These are phyloP conservation scores for Shinisaurus crocodilurus DNA, from an alignment of 2,113 vertebrate genomes.

Conservation along the genomic window DNA sequence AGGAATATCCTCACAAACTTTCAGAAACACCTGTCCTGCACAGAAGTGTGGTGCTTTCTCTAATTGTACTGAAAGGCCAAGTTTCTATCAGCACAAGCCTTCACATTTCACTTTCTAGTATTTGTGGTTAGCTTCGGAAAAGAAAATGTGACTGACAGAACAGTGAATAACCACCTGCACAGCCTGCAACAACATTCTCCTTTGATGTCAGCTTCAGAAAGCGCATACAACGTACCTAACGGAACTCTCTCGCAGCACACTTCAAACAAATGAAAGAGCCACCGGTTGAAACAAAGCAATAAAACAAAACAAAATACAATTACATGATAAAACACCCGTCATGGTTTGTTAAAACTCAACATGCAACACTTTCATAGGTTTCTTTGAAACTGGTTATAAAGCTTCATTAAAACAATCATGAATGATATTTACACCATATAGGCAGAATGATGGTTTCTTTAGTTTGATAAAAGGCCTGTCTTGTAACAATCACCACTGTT, in stretches of 20 bases:
- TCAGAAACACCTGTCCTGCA: background rate
- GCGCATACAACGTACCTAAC: background rate
- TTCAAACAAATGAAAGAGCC: slow-evolving; percentile 27
- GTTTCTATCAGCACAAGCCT: background rate
- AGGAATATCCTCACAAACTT: background rate
- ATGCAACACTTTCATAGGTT: background rate
- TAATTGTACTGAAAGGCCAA: background rate
- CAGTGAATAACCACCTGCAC: slow-evolving; percentile 30
- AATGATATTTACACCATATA: background rate
- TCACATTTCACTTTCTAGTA: slow-evolving; percentile 12
- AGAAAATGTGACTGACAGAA: background rate
- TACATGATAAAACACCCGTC: background rate
- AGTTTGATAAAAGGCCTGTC: background rate
- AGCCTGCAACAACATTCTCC: slow-evolving; percentile 9
- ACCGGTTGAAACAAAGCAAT: background rate
- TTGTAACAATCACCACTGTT: background rate
- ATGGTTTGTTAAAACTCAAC: background rate
- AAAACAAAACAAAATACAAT: background rate
- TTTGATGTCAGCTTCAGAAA: slow-evolving; percentile 36
- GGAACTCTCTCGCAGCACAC: background rate
- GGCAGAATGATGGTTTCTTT: background rate
- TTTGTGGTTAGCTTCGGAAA: slow-evolving; percentile 5
- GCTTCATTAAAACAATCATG: background rate
- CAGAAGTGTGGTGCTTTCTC: background rate
- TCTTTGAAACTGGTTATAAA: slow-evolving; percentile 6